Evolutionary conservation across 2,113 vertebrate species (phyloP), one percentile per base, ranked within the genome.

Genomic region (Mormyrus iriodes): DNA sequence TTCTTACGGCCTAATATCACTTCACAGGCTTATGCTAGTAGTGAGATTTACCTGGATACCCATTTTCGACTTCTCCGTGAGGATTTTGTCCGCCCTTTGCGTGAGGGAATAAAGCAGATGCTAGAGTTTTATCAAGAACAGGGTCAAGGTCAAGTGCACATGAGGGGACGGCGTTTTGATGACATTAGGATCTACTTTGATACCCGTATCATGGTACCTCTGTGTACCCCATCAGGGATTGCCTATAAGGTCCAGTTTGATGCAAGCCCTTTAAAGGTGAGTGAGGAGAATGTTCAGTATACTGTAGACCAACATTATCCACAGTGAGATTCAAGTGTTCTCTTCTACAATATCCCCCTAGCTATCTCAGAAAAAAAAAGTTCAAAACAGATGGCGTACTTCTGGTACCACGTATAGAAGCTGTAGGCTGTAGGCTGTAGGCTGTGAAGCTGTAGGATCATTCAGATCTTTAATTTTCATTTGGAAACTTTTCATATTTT

Each of bases 1-100:
- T 97, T 97, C 92, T 95, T 99, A 0, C 95, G 97, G 69, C 96
- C 96, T 85, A 99, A 98, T 93, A 93, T 97, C 88, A 96, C 96
- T 91, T 93, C 93, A 39, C 93, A 95, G 89, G 95, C 93, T 65
- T 99, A 98, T 0, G 94, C 95, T 24, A 97, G 93, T 91, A 95
- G 95, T 7, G 94, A 93, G 9, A 0, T 97, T 91, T 99, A 98
- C 93, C 95, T 99, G 49, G 98, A 99, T 90, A 99, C 97, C 0
- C 98, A 98, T 92, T 99, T 99, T 91, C 95, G 97, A n/a, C 97
- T 99, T 89, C 93, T 99, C 90, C 94, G 98, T 92, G 98, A 99
- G 93, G 98, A 99, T 92, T 99, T 98, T 93, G 96, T 99, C 51
- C 94, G 97, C 88, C 98, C 97, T 2, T 94, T 99, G 24, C 96